These are phyloP conservation scores for Muscidifurax raptorellus DNA, from an alignment of 1,140 invertebrate genomes.

Conservation along the genomic window DNA sequence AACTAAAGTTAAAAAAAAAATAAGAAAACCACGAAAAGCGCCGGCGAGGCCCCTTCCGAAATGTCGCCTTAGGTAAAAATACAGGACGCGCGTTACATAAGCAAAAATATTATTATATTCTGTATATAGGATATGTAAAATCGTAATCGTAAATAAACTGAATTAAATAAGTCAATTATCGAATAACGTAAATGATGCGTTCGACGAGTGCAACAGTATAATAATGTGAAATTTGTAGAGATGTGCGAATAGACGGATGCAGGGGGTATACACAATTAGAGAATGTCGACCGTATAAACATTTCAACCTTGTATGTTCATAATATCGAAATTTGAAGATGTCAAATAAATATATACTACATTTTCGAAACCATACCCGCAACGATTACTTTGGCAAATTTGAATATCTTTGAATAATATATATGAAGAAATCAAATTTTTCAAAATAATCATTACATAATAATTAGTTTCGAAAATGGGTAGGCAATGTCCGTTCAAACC, in stretches of 20 bases:
- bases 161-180: slow-evolving; percentile 54
- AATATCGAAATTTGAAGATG: not conserved
- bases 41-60: slow-evolving; percentile 45
- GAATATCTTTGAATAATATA: not conserved
- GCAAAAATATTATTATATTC: slow-evolving; percentile 42
- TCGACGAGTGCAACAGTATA: not conserved
- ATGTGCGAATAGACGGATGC: not conserved
- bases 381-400: not conserved
- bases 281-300: slow-evolving; percentile 6
- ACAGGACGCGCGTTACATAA: slow-evolving; percentile 48
- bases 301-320: not conserved
- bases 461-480: not conserved
- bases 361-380: not conserved
- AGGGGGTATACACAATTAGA: not conserved
- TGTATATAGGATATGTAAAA: slow-evolving; percentile 45
- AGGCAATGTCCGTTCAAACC: not conserved
- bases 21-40: slow-evolving; percentile 19
- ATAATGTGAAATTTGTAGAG: not conserved
- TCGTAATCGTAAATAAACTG: slow-evolving; percentile 47
- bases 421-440: not conserved
- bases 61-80: slow-evolving; percentile 53
- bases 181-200: slow-evolving; percentile 24
- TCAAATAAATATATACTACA: not conserved
- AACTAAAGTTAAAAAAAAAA: not conserved
- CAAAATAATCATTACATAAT: not conserved